These are phyloP conservation scores for Paratilapia polleni DNA, from an alignment of 2,113 vertebrate species.

Conservation along the genomic window DNA sequence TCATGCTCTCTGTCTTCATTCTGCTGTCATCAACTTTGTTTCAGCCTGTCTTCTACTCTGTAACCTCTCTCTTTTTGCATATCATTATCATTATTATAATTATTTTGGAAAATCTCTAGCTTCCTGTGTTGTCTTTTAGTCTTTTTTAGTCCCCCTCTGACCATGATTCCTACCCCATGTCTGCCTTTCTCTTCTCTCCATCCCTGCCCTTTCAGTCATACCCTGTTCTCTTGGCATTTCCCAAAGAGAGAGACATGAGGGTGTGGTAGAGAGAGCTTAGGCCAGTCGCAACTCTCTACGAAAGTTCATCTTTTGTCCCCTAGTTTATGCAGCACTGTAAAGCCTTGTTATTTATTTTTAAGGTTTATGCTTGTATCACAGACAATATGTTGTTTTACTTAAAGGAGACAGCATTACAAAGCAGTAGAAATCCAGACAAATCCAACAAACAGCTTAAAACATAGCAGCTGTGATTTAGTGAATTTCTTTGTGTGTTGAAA, in stretches of 20 bases:
- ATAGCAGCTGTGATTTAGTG: neutral
- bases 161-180: neutral
- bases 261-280: neutral
- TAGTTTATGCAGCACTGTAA: constrained; percentile 9
- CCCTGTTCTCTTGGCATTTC: constrained; percentile 44
- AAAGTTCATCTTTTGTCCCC: constrained; percentile 19
- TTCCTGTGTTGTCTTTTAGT: neutral
- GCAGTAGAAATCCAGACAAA: neutral
- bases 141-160: neutral
- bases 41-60: neutral
- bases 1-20: neutral
- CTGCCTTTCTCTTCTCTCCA: constrained; percentile 2
- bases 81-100: neutral
- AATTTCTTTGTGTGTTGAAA: neutral
- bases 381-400: neutral
- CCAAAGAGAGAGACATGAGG: neutral
- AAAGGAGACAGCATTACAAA: neutral
- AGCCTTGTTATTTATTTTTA: constrained; percentile 16
- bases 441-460: neutral
- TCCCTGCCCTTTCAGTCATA: constrained; percentile 41
- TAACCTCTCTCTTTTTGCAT: neutral
- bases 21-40: neutral
- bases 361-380: neutral
- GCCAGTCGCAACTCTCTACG: constrained; percentile 19
- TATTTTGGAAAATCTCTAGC: neutral